Percentiles rank a stretch among this genome's conserved stretches.
Evolutionary conservation across 2,113 vertebrate genomes (phyloP).

Genomic region (Bujurquina vittata): DNA sequence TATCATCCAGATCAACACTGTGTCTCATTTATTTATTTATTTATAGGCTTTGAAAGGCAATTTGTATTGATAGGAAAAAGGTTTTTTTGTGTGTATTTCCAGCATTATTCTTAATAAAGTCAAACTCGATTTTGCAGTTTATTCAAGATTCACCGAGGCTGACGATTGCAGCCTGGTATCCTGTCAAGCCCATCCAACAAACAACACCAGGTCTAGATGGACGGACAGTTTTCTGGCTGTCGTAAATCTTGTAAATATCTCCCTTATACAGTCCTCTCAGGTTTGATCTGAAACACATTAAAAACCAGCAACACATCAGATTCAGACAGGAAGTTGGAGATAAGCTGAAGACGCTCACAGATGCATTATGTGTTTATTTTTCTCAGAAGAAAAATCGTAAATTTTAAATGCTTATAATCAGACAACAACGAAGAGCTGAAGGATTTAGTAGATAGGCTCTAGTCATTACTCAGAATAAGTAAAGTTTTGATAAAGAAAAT

Average conservation of each 20-base stretch:
- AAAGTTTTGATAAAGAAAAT: background rate
- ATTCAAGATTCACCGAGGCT: constrained; percentile 82
- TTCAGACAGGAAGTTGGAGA: background rate
- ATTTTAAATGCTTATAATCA: background rate
- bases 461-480: background rate
- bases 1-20: background rate
- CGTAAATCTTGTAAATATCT: constrained; percentile 77
- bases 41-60: background rate
- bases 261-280: constrained; percentile 84
- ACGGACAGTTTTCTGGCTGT: constrained; percentile 68
- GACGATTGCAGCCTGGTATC: constrained; percentile 86
- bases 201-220: constrained; percentile 80
- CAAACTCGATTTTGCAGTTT: background rate
- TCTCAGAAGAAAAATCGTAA: background rate
- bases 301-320: background rate
- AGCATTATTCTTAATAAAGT: background rate
- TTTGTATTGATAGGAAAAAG: background rate
- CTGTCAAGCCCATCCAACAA: constrained; percentile 88
- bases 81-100: background rate
- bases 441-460: background rate
- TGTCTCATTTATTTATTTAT: background rate
- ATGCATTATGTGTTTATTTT: too few species aligned
- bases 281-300: constrained; percentile 77
- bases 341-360: too few species aligned
- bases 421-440: background rate